These are phyloP conservation scores for Philantomba maxwellii DNA, from an alignment of 2,113 vertebrate species.

Conservation along the genomic window DNA sequence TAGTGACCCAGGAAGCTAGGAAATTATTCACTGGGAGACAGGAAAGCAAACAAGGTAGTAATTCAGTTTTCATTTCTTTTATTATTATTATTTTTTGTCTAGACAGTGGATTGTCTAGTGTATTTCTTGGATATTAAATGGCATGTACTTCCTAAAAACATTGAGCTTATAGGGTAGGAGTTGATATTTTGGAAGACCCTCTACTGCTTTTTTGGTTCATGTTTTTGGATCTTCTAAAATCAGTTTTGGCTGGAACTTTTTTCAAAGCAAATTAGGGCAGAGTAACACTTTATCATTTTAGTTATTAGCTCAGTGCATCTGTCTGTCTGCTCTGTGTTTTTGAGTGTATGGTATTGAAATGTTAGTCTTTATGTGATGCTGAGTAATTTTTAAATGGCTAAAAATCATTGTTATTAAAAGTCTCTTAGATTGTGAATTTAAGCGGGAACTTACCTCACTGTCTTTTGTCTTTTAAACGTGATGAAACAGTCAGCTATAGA, in stretches of 20 bases:
- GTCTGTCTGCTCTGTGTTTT: constrained; percentile 10
- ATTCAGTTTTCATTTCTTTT: constrained; percentile 34
- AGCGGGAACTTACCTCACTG: constrained; percentile 58
- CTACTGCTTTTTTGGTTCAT: background rate
- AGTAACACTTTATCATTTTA: background rate
- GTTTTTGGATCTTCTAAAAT: constrained; percentile 41
- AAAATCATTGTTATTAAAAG: constrained; percentile 30
- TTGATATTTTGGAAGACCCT: constrained; percentile 36
- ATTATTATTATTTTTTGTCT: constrained; percentile 10
- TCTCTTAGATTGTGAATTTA: constrained; percentile 35
- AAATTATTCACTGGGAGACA: constrained; percentile 43
- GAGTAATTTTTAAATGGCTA: constrained; percentile 19
- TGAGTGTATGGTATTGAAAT: background rate
- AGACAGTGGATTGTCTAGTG: constrained; percentile 25
- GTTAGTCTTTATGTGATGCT: constrained; percentile 2
- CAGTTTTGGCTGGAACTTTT: constrained; percentile 15
- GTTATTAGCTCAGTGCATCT: background rate
- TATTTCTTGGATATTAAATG: constrained; percentile 35
- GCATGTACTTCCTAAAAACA: background rate
- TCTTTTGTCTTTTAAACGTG: constrained; percentile 67
- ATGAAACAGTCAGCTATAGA: constrained; percentile 65
- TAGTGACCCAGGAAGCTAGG: constrained; percentile 54
- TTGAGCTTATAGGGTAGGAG: background rate
- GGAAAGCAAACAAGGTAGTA: constrained; percentile 40
- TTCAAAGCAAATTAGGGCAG: background rate